phyloP scores from a whole-genome alignment of 2,113 vertebrate species.

The Tragulus kanchil region DNA sequence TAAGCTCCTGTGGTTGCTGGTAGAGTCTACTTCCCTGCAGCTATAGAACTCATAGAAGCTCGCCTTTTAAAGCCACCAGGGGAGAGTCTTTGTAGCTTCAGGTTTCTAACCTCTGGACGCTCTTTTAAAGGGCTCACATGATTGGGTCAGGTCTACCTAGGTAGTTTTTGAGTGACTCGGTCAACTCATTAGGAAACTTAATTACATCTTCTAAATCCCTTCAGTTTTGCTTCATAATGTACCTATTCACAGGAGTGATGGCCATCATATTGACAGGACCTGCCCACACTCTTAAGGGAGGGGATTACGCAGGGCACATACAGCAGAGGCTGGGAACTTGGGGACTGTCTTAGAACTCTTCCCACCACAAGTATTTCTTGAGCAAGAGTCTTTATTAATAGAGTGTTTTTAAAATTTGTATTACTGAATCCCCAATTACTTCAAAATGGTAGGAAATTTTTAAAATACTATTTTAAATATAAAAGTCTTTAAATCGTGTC shows the following conservation, averaged over 20 bases:
- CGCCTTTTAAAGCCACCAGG: background rate
- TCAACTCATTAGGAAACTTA: slow-evolving; percentile 28
- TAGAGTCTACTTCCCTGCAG: background rate
- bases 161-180: slow-evolving; percentile 32
- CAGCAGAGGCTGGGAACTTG: background rate
- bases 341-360: background rate
- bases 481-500: background rate
- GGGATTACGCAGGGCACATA: background rate
- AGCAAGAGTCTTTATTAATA: background rate
- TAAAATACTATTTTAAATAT: slow-evolving; percentile 14
- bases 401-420: background rate
- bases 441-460: background rate
- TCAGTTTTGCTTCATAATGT: background rate
- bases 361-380: background rate
- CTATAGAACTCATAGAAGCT: background rate
- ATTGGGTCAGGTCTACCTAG: background rate
- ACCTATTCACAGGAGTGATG: background rate
- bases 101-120: background rate
- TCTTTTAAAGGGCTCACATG: background rate
- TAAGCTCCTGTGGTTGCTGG: background rate
- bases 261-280: background rate
- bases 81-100: background rate
- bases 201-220: slow-evolving; percentile 26
- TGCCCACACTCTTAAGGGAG: background rate
- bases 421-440: background rate